phyloP scores from a whole-genome alignment of 2,888 invertebrate species.

The Chrysolina oricalcia region DNA sequence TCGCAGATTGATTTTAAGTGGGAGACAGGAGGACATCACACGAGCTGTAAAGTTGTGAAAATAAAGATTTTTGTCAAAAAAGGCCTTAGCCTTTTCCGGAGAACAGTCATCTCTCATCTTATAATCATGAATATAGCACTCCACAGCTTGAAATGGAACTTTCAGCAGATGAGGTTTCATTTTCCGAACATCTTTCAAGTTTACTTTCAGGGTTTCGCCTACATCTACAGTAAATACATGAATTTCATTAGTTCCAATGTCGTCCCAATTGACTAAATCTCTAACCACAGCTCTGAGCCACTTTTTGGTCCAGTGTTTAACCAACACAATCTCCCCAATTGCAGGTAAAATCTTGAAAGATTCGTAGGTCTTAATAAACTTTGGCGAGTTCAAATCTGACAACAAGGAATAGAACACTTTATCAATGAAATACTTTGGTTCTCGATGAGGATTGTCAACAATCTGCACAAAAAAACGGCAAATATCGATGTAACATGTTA shows the following conservation, averaged over 20 bases:
- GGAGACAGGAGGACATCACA: slow-evolving; percentile 38
- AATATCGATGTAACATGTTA: slow-evolving; percentile 56
- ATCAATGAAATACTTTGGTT: slow-evolving; percentile 52
- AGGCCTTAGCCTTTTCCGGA: slow-evolving; percentile 44
- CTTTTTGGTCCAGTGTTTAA: slow-evolving; percentile 52
- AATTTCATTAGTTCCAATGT: slow-evolving; percentile 36
- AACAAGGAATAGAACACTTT: slow-evolving; percentile 47
- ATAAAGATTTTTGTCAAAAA: slow-evolving; percentile 53
- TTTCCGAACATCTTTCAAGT: slow-evolving; percentile 52
- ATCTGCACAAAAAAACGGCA: slow-evolving; percentile 59
- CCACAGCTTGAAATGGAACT: slow-evolving; percentile 60
- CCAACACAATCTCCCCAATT: slow-evolving; percentile 60
- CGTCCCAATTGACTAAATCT: slow-evolving; percentile 29
- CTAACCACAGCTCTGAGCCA: slow-evolving; percentile 59
- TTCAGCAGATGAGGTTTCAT: slow-evolving; percentile 59
- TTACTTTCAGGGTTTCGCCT: slow-evolving; percentile 54
- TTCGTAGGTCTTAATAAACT: slow-evolving; percentile 52
- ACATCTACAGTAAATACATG: slow-evolving; percentile 61
- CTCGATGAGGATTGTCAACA: slow-evolving; percentile 42
- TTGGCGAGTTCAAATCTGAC: slow-evolving; percentile 52
- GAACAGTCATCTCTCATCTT: slow-evolving; percentile 47
- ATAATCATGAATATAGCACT: slow-evolving; percentile 56
- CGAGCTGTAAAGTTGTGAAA: slow-evolving; percentile 50
- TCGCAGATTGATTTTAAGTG: slow-evolving; percentile 46
- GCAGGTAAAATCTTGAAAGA: slow-evolving; percentile 58